A percentile compares a stretch with the other conserved stretches of the same genome.
phyloP scores from a whole-genome alignment of 2,113 vertebrate genomes.

The Atherinomorus stipes region DNA sequence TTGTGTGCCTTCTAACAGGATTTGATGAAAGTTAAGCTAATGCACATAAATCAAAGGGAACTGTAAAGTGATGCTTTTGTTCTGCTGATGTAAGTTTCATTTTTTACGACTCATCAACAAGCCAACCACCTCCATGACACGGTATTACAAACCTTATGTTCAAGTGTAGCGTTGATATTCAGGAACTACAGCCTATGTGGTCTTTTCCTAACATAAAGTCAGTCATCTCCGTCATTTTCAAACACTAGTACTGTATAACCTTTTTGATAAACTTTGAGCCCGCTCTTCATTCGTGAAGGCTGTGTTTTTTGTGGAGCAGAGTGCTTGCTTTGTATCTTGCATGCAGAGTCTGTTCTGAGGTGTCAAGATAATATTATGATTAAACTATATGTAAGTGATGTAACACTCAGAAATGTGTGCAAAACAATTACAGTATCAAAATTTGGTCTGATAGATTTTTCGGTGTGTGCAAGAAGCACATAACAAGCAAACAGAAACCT shows the following conservation, averaged over 20 bases:
- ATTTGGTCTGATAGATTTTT: too few relatives aligned
- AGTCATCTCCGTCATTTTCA: neutral
- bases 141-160: neutral
- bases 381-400: neutral
- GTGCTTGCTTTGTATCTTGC: slow-evolving; percentile 48
- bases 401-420: neutral
- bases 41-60: neutral
- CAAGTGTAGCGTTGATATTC: neutral
- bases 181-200: neutral
- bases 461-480: too few relatives aligned
- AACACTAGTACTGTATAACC: neutral
- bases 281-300: neutral
- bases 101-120: slow-evolving; percentile 6
- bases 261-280: neutral
- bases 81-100: neutral
- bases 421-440: neutral
- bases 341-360: slow-evolving; percentile 52
- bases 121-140: neutral
- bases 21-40: slow-evolving; percentile 7
- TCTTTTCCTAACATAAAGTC: neutral
- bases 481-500: neutral
- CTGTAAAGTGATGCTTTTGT: neutral
- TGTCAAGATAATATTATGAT: slow-evolving; percentile 27
- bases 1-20: neutral
- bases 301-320: slow-evolving; percentile 15